Evolutionary conservation across 2,797 vertebrate species (phyloP).

Genomic region (Falco concolor): DNA sequence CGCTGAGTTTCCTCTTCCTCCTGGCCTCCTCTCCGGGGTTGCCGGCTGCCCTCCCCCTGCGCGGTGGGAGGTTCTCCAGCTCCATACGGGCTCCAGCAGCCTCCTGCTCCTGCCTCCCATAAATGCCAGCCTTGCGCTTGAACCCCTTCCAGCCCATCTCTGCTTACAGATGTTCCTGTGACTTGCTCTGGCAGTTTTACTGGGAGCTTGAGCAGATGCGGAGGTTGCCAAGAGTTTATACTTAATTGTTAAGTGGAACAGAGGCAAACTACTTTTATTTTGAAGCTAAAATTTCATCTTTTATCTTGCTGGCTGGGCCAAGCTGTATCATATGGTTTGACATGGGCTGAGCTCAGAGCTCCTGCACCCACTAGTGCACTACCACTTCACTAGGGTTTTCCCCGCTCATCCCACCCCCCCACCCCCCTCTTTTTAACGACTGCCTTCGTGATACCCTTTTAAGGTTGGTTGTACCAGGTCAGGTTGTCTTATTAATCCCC

Average conservation of each 20-base stretch:
- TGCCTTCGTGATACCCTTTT: background rate
- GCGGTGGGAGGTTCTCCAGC: background rate
- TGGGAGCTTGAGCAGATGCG: constrained; percentile 10
- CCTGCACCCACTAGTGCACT: background rate
- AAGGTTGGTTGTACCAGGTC: background rate
- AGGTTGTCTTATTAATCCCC: background rate
- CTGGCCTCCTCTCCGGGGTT: background rate
- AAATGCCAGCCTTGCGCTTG: background rate
- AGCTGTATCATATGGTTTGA: background rate
- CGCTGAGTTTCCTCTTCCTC: constrained; percentile 16
- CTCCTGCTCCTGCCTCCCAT: background rate
- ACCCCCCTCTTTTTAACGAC: background rate
- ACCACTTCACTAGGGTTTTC: background rate
- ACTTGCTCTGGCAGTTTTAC: constrained; percentile 19
- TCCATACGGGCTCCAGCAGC: background rate
- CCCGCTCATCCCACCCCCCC: background rate
- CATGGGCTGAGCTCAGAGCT: background rate
- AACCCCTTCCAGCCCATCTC: background rate
- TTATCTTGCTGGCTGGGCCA: background rate
- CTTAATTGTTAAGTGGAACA: constrained; percentile 23
- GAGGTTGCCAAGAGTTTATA: constrained; percentile 33
- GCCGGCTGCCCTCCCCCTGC: background rate
- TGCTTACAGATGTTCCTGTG: constrained; percentile 36
- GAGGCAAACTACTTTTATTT: constrained; percentile 49
- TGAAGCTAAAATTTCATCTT: constrained; percentile 11